Evolutionary conservation across 2,797 vertebrate genomes (phyloP).

Genomic region (Pseudochromis fuscus): DNA sequence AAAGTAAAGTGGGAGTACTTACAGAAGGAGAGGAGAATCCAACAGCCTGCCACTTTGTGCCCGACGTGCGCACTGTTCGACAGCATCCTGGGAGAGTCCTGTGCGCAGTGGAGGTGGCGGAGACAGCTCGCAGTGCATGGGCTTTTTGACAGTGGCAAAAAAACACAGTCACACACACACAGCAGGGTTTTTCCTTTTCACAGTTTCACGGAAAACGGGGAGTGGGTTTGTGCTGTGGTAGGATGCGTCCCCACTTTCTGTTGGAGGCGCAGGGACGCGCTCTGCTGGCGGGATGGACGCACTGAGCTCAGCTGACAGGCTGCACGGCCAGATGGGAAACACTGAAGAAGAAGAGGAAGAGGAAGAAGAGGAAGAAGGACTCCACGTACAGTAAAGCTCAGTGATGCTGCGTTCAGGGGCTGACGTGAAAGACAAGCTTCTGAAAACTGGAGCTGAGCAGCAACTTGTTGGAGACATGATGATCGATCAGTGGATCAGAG

Average conservation of each 20-base stretch:
- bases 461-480: not conserved
- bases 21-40: conserved; percentile 79
- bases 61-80: conserved; percentile 58
- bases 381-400: not conserved
- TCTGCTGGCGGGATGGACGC: conserved; percentile 74
- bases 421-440: conserved; percentile 7
- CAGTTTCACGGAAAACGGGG: conserved; percentile 64
- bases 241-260: conserved; percentile 54
- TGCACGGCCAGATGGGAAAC: conserved; percentile 11
- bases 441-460: not conserved
- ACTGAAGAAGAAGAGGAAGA: too few species aligned
- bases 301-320: conserved; percentile 36
- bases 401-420: conserved; percentile 46
- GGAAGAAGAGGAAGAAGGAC: not conserved
- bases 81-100: conserved; percentile 74
- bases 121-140: conserved; percentile 60
- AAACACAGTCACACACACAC: conserved; percentile 6
- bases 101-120: conserved; percentile 37
- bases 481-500: too few species aligned
- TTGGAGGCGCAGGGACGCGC: conserved; percentile 76
- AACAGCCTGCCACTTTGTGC: conserved; percentile 68
- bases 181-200: conserved; percentile 61
- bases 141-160: conserved; percentile 59
- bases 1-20: conserved; percentile 79
- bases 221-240: conserved; percentile 62